A percentile compares a stretch with the other conserved stretches of the same genome.
phyloP scores from a whole-genome alignment of 37 sponge, comb jelly and placozoan species.

The Diacarnus erythraeanus region DNA sequence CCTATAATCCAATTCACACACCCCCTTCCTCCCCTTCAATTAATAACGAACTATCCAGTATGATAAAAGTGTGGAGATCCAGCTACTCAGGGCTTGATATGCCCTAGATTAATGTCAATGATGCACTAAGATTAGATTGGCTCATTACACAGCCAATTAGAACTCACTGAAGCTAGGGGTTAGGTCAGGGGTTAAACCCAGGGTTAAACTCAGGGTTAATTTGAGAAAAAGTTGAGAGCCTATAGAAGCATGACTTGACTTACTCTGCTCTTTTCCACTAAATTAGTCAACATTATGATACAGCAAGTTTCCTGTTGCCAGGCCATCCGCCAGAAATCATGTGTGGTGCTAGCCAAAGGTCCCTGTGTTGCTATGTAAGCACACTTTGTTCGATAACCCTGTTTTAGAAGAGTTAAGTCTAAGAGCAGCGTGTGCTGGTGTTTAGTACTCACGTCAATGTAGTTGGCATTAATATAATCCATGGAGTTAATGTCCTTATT shows the following conservation, averaged over 20 bases:
- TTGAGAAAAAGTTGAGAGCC: too few species aligned
- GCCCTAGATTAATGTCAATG: too few species aligned
- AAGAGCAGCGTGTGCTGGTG: neutral
- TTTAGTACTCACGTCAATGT: constrained; percentile 66
- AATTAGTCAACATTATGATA: constrained; percentile 79
- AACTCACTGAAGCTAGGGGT: too few species aligned
- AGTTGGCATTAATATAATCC: constrained; percentile 87
- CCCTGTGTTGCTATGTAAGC: constrained; percentile 73
- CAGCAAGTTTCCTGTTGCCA: constrained; percentile 68
- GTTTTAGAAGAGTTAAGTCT: neutral
- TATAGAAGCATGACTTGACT: constrained; percentile 17
- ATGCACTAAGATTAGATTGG: too few species aligned
- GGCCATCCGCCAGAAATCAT: constrained; percentile 84
- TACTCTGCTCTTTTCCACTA: constrained; percentile 75
- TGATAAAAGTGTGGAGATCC: too few species aligned
- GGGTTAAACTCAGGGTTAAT: too few species aligned
- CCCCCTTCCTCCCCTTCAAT: constrained; percentile 5
- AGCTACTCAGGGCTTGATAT: too few species aligned
- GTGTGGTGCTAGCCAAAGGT: constrained; percentile 60
- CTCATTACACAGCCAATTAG: too few species aligned
- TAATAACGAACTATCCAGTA: too few species aligned
- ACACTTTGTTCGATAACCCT: constrained; percentile 52
- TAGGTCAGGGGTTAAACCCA: too few species aligned
- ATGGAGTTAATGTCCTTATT: constrained; percentile 50
- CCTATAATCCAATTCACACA: neutral